These are phyloP conservation scores for Misgurnus mizolepis DNA, from an alignment of 2,113 vertebrate genomes.

Conservation along the genomic window DNA sequence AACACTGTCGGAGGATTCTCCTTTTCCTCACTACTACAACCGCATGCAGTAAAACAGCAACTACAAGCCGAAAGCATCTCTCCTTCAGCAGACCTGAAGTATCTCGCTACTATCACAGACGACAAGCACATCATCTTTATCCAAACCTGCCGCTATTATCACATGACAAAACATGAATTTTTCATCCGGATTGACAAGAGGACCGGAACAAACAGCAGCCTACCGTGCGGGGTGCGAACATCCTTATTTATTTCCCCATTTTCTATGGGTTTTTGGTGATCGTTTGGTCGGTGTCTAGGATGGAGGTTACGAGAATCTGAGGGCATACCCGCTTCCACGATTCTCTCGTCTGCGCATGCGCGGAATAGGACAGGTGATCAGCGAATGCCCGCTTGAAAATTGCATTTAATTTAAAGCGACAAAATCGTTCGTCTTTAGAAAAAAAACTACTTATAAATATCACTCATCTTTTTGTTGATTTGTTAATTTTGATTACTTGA, in stretches of 20 bases:
- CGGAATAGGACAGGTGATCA: slow-evolving; percentile 73
- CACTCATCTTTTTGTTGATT: background rate
- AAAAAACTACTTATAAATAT: slow-evolving; percentile 26
- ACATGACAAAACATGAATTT: background rate
- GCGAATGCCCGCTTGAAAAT: slow-evolving; percentile 71
- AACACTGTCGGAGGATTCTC: slow-evolving; percentile 39
- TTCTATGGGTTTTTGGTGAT: background rate
- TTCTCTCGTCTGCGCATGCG: slow-evolving; percentile 77
- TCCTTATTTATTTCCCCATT: slow-evolving; percentile 31
- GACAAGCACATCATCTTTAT: background rate
- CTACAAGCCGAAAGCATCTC: background rate
- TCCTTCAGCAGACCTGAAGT: background rate
- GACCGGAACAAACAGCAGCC: background rate
- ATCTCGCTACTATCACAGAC: background rate
- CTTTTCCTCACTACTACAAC: slow-evolving; percentile 29
- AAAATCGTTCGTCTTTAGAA: slow-evolving; percentile 55
- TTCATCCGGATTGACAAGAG: background rate
- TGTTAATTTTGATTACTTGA: too few species aligned
- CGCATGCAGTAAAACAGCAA: slow-evolving; percentile 20
- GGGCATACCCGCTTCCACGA: slow-evolving; percentile 70
- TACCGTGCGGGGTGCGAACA: slow-evolving; percentile 40
- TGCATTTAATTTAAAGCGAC: slow-evolving; percentile 80
- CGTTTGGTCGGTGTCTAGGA: slow-evolving; percentile 32
- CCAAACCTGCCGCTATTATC: background rate
- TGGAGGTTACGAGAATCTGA: slow-evolving; percentile 49